Evolutionary conservation across 2,888 invertebrate genomes (phyloP).

Genomic region (Lottia scabra): DNA sequence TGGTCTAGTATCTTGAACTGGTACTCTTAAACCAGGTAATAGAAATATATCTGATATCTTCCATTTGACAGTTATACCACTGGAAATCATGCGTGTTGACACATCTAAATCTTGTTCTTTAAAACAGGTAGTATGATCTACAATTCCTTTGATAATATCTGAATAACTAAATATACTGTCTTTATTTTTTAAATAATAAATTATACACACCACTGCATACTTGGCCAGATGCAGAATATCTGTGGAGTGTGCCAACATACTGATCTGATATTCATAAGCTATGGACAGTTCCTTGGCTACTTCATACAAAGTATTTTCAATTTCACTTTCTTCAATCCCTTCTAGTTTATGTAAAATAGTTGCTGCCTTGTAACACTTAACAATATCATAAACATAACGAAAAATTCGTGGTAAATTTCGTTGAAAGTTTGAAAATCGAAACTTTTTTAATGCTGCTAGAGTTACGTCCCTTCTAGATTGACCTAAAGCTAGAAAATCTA

Average conservation of each 20-base stretch:
- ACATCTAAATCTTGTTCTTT: neutral
- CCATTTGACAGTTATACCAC: neutral
- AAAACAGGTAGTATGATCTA: neutral
- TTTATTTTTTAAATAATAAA: neutral
- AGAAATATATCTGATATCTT: neutral
- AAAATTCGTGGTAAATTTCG: neutral
- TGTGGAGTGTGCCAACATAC: neutral
- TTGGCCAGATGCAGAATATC: neutral
- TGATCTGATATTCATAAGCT: neutral
- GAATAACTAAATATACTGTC: neutral
- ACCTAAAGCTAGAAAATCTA: neutral
- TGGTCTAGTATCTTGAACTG: neutral
- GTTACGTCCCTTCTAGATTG: neutral
- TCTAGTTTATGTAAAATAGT: neutral
- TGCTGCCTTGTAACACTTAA: neutral
- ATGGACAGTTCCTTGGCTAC: neutral
- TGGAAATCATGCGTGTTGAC: neutral
- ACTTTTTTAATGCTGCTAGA: neutral
- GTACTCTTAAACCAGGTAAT: neutral
- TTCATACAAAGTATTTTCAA: neutral
- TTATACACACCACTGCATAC: neutral
- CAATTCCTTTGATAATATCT: neutral
- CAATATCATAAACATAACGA: neutral
- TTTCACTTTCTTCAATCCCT: neutral
- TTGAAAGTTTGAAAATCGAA: neutral